Evolutionary conservation across 2,797 vertebrate genomes (phyloP), one percentile per base, ranked within the genome.

Genomic region (Anomalospiza imberbis): DNA sequence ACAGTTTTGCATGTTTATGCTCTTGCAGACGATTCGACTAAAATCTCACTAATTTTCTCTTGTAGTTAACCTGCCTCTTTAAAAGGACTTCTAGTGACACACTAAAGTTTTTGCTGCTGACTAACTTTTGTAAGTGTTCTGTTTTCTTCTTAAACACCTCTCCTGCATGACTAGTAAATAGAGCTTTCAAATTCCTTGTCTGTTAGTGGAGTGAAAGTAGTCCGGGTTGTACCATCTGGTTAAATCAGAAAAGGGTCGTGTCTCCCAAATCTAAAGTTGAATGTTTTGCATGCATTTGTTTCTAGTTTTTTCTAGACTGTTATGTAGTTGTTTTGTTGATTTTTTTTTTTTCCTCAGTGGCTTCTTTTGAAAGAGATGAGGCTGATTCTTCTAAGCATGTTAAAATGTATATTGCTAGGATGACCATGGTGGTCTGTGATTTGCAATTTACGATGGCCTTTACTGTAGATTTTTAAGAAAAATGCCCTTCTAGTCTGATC

Each of bases 81-180:
- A 81, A 78, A 95, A 73, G 92, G 77, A 96, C 70, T 70, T 84
- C 44, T 96, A 97, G 89, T 86, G 94, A 40, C 58, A 48, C 76
- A 70, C 73, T 85, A 91, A 76, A 85, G 73, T 91, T 87, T 82
- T 72, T 92, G 84, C 75, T 96, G 88, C 81, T 93, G 81, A 93
- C 93, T 96, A 95, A 97, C 85, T 93, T 75, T 81, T 96, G 96
- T 96, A 94, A 97, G 96, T 96, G 88, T 77, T 94, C 55, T 67
- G 9, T 62, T 90, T 55, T 85, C 77, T 78, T 77, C 6, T 80
- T 83, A 70, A 76, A 45, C 50, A 47, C 36, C 68, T 93, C 74
- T 88, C 32, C 40, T 50, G 72, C 88, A 53, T 67, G 73, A 34
- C 17, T 89, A 44, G 76, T 66, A 63, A 57, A 38, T 22, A 2